phyloP scores from a whole-genome alignment of 1,140 invertebrate genomes.

The Drosophila pseudoananassae region DNA sequence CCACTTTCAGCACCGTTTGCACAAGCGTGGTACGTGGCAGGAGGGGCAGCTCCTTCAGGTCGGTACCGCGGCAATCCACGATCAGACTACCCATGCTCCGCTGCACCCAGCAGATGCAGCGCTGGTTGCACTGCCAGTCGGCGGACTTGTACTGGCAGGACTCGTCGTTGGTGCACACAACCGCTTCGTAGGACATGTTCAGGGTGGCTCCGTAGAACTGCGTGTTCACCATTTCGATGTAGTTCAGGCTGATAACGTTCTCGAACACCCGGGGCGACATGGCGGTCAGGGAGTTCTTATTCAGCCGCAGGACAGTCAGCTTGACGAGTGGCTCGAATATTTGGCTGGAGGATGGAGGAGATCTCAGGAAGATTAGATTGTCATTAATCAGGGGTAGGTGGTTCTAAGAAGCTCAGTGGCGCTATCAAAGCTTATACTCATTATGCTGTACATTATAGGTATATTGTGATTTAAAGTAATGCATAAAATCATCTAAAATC shows the following conservation, averaged over 20 bases:
- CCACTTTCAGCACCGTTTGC: slow-evolving; percentile 84
- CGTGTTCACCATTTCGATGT: slow-evolving; percentile 62
- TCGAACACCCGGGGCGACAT: slow-evolving; percentile 36
- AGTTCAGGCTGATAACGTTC: slow-evolving; percentile 36
- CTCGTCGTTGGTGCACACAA: slow-evolving; percentile 83
- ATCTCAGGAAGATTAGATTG: slow-evolving; percentile 22
- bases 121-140: slow-evolving; percentile 83
- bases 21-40: slow-evolving; percentile 61
- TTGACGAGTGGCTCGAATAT: slow-evolving; percentile 53
- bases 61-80: slow-evolving; percentile 85
- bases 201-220: slow-evolving; percentile 70
- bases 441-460: slow-evolving; percentile 4
- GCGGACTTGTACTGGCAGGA: slow-evolving; percentile 66
- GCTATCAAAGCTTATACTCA: not conserved
- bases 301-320: slow-evolving; percentile 49
- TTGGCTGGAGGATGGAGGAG: slow-evolving; percentile 43
- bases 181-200: slow-evolving; percentile 66
- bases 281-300: slow-evolving; percentile 57
- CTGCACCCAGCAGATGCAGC: slow-evolving; percentile 85
- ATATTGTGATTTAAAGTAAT: not conserved
- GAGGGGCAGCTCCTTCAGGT: slow-evolving; percentile 70
- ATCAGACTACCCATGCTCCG: slow-evolving; percentile 80
- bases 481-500: not conserved
- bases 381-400: not conserved
- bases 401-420: not conserved